These are phyloP conservation scores for Morpho achilles DNA, from an alignment of 2,888 invertebrate genomes.

Conservation along the genomic window DNA sequence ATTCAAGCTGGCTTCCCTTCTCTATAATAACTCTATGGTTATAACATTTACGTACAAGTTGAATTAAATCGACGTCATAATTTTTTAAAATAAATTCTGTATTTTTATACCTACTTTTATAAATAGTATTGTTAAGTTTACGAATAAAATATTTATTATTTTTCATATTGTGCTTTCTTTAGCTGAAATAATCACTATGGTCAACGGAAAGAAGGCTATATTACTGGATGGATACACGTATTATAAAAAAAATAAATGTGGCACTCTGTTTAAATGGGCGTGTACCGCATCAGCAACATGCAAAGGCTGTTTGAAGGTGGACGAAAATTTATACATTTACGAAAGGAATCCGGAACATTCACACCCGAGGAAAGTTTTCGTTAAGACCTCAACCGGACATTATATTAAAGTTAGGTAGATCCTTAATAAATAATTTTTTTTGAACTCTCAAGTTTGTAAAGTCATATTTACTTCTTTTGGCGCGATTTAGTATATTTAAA, in stretches of 20 bases:
- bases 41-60: no score
- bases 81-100: no score
- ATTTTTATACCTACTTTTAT: no score
- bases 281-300: constrained; percentile 16
- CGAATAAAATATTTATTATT: no score
- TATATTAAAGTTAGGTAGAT: background rate
- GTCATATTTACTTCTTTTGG: no score
- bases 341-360: constrained; percentile 7
- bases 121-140: no score
- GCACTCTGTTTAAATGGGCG: constrained; percentile 15
- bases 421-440: no score
- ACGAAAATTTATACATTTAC: constrained; percentile 12
- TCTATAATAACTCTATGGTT: no score
- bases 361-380: constrained; percentile 10
- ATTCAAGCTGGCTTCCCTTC: no score
- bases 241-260: constrained; percentile 21
- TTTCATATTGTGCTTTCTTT: constrained; percentile 1
- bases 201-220: constrained; percentile 21
- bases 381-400: constrained; percentile 8
- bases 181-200: constrained; percentile 23
- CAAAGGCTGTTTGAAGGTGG: constrained; percentile 19
- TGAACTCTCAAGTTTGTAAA: no score
- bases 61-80: no score
- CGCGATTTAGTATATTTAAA: no score
- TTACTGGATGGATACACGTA: constrained; percentile 23